Evolutionary conservation across 2,113 vertebrate species (phyloP), one percentile per base, ranked within the genome.

Genomic region (Indicator indicator): DNA sequence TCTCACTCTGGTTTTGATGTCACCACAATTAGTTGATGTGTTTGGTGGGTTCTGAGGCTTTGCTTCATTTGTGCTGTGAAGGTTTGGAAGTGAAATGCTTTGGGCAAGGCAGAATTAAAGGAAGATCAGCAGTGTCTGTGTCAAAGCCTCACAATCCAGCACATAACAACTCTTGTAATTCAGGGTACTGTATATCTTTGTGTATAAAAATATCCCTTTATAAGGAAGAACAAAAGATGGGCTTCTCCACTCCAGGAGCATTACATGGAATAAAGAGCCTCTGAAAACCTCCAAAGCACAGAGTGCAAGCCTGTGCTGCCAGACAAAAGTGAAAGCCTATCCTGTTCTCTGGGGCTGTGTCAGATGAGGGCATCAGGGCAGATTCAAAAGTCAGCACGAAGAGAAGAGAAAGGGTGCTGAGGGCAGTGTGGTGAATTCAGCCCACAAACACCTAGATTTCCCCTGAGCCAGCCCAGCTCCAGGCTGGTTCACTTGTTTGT

Each of bases 261-360:
- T 95, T 95, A 86, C 95, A 96, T 88, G 83, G 95, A 97, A 97
- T 97, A 97, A 97, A 97, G 96, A 97, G 96, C 95, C 95, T 95
- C 95, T 97, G 96, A 96, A 95, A 97, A 96, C 94, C 93, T 93
- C 95, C 5, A 17, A 93, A 97, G 96, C 95, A 96, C 95, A 97
- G 93, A 97, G 96, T 96, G 95, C 94, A 96, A 96, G 96, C 96
- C 93, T 97, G 96, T 97, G 93, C 95, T 97, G 95, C 84, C 94
- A 94, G 92, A 97, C 96, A 97, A 97, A 97, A 97, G 96, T 97
- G 96, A 97, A 97, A 97, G 96, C 96, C 95, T 93, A 95, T 96
- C 95, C 94, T 97, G 96, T 97, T 97, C 95, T 96, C 96, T 79
- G 94, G 88, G 95, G 90, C 93, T 92, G 93, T 96, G 96, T 97